phyloP scores from a whole-genome alignment of 2,888 invertebrate genomes.

The Chromoteleia sp. region DNA sequence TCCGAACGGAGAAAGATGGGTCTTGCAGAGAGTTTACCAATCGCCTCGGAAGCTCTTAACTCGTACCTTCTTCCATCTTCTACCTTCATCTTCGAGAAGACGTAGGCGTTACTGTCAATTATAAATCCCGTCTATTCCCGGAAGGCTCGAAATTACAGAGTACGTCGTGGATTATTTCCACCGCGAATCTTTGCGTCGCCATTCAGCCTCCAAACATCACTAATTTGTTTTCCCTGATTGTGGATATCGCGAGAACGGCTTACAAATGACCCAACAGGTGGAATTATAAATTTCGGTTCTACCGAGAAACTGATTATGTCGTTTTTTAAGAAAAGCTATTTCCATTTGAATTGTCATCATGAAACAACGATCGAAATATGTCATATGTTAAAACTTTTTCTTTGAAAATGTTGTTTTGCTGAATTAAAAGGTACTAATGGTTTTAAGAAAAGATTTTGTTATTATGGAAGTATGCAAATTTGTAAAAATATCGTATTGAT shows the following conservation, averaged over 20 bases:
- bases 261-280: constrained; percentile 50
- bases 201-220: constrained; percentile 37
- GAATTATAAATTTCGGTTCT: constrained; percentile 16
- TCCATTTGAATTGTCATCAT: constrained; percentile 15
- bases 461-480: too few species aligned
- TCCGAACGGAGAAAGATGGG: constrained; percentile 65
- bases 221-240: constrained; percentile 65
- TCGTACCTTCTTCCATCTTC: constrained; percentile 67
- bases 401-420: not conserved
- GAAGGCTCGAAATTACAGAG: constrained; percentile 79
- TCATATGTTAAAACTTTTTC: not conserved
- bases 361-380: not conserved
- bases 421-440: not conserved
- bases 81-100: constrained; percentile 71
- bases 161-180: constrained; percentile 67
- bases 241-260: constrained; percentile 43
- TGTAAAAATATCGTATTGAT: too few species aligned
- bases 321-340: constrained; percentile 10
- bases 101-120: constrained; percentile 79
- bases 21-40: constrained; percentile 65
- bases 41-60: constrained; percentile 71
- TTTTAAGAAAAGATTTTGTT: not conserved
- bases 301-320: constrained; percentile 9
- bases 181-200: constrained; percentile 62
- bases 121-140: constrained; percentile 79